phyloP scores from a whole-genome alignment of 2,888 invertebrate genomes.

The Lochmaea capreae region DNA sequence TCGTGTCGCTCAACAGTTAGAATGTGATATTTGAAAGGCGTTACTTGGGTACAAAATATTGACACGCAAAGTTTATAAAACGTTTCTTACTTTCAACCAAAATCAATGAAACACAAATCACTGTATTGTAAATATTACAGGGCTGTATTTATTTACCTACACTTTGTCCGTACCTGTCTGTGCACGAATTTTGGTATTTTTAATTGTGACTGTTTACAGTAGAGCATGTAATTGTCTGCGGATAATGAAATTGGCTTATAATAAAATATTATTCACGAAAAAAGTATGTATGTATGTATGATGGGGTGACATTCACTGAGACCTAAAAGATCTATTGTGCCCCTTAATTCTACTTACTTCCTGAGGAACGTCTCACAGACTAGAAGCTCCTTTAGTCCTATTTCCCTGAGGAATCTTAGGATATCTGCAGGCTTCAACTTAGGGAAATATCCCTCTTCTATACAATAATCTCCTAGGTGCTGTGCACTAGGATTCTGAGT shows the following conservation, averaged over 20 bases:
- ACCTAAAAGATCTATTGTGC: no score
- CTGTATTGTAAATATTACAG: background rate
- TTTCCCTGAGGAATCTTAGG: no score
- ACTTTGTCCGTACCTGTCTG: constrained; percentile 20
- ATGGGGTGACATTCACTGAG: no score
- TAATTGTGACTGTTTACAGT: background rate
- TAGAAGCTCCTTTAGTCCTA: no score
- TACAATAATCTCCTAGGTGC: no score
- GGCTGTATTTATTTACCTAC: background rate
- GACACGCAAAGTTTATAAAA: constrained; percentile 19
- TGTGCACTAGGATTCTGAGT: no score
- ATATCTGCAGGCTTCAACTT: no score
- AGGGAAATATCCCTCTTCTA: no score
- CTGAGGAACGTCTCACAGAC: no score
- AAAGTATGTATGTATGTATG: no score
- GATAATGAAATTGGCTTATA: background rate
- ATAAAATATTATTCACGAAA: no score
- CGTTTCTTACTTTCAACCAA: constrained; percentile 17
- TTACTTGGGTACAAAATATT: background rate
- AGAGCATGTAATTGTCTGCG: background rate
- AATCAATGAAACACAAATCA: constrained; percentile 22
- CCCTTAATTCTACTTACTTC: no score
- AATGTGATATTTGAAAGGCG: background rate
- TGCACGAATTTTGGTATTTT: constrained; percentile 10
- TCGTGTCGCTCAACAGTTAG: background rate